Evolutionary conservation across 1,140 invertebrate genomes (phyloP).

Genomic region (Asbolus verrucosus): DNA sequence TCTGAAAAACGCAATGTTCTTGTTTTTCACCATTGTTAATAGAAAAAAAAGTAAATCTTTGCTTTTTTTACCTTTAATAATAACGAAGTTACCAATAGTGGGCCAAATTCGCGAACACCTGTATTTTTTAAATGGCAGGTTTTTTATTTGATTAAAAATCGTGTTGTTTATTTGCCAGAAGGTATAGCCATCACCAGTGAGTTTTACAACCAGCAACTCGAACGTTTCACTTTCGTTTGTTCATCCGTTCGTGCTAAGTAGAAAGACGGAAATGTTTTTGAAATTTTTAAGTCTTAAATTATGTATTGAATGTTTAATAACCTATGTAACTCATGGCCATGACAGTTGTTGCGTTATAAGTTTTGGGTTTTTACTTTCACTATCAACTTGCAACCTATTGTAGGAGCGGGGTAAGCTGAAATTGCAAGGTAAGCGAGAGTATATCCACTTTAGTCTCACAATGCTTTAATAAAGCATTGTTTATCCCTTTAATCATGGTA

Average conservation of each 20-base stretch:
- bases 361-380: conserved; percentile 51
- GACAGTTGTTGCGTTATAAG: conserved; percentile 29
- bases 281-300: conserved; percentile 18
- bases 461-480: conserved; percentile 46
- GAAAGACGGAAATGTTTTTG: conserved; percentile 29
- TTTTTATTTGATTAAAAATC: too few relatives aligned
- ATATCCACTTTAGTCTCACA: conserved; percentile 46
- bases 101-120: too few relatives aligned
- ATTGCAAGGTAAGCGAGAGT: conserved; percentile 50
- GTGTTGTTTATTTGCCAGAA: too few relatives aligned
- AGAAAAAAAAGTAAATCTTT: too few relatives aligned
- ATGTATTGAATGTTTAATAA: conserved; percentile 15
- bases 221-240: conserved; percentile 34
- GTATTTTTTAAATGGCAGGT: too few relatives aligned
- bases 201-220: too few relatives aligned
- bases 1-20: too few relatives aligned
- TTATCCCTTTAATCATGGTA: conserved; percentile 56
- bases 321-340: conserved; percentile 30
- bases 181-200: too few relatives aligned
- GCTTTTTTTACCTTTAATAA: too few relatives aligned
- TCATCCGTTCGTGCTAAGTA: too few relatives aligned
- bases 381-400: conserved; percentile 47
- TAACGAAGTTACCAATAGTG: too few relatives aligned
- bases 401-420: conserved; percentile 52
- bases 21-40: too few relatives aligned